phyloP scores from a whole-genome alignment of 1,140 invertebrate genomes.

The Zophobas morio region DNA sequence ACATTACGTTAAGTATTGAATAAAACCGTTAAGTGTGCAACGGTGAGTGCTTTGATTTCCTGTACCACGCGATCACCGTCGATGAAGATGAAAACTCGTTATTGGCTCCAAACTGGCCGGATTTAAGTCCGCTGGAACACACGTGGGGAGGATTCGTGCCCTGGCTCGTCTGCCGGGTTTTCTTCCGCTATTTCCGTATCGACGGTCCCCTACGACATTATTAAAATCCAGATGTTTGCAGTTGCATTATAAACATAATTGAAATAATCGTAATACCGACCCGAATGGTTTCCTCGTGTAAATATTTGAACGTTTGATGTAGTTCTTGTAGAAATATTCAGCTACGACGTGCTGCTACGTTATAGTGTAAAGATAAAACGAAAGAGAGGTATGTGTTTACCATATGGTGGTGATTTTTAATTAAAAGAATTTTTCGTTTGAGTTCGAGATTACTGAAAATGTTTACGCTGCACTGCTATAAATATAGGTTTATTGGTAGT shows the following conservation, averaged over 20 bases:
- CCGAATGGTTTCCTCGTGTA: slow-evolving; percentile 31
- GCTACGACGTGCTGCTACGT: slow-evolving; percentile 5
- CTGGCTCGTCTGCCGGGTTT: neutral
- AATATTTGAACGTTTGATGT: slow-evolving; percentile 37
- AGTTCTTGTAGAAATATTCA: slow-evolving; percentile 35
- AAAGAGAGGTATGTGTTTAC: slow-evolving; percentile 22
- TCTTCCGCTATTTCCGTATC: slow-evolving; percentile 4
- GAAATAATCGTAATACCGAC: slow-evolving; percentile 36
- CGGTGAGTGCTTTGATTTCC: slow-evolving; percentile 28
- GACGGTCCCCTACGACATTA: slow-evolving; percentile 25
- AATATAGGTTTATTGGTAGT: slow-evolving; percentile 21
- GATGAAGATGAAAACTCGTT: slow-evolving; percentile 1
- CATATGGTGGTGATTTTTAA: slow-evolving; percentile 23
- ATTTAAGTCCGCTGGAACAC: neutral
- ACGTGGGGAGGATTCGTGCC: neutral
- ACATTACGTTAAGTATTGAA: slow-evolving; percentile 16
- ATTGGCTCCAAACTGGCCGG: neutral
- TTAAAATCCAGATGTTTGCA: slow-evolving; percentile 38
- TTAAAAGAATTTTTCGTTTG: slow-evolving; percentile 33
- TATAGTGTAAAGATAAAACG: slow-evolving; percentile 28
- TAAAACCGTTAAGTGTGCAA: slow-evolving; percentile 26
- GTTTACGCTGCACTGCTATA: slow-evolving; percentile 15
- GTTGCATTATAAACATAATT: slow-evolving; percentile 34
- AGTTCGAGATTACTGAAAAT: slow-evolving; percentile 7
- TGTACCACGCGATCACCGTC: slow-evolving; percentile 3